These are phyloP conservation scores for Anaspis maculata DNA, from an alignment of 2,888 invertebrate species.

Conservation along the genomic window DNA sequence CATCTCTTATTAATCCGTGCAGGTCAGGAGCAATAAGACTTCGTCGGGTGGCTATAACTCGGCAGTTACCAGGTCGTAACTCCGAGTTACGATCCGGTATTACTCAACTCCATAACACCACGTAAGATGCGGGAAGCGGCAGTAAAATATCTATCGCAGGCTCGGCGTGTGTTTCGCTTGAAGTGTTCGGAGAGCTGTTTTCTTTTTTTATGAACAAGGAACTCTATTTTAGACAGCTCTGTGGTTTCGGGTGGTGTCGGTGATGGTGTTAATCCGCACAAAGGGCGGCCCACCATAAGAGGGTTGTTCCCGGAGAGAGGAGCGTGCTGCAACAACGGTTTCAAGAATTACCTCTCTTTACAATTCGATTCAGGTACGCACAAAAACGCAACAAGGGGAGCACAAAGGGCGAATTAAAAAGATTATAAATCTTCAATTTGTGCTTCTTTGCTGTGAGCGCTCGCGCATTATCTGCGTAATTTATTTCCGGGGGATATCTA, in stretches of 20 bases:
- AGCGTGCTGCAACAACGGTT: constrained; percentile 23
- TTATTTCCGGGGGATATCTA: too few species aligned
- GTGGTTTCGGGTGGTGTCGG: too few species aligned
- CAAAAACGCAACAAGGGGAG: constrained; percentile 13
- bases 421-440: constrained; percentile 14
- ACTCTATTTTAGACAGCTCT: constrained; percentile 2
- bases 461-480: too few species aligned
- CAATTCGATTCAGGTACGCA: constrained; percentile 15
- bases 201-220: constrained; percentile 1
- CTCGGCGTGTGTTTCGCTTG: constrained; percentile 1
- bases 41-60: constrained; percentile 35
- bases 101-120: constrained; percentile 15
- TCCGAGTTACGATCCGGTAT: constrained; percentile 30
- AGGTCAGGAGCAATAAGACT: constrained; percentile 28
- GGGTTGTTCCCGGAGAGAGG: constrained; percentile 12
- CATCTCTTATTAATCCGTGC: constrained; percentile 19
- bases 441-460: too few species aligned
- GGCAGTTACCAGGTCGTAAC: constrained; percentile 39
- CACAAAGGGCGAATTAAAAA: constrained; percentile 18
- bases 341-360: constrained; percentile 21
- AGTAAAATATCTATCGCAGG: constrained; percentile 11
- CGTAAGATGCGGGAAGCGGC: constrained; percentile 11
- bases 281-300: too few species aligned
- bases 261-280: too few species aligned
- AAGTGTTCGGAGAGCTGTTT: not conserved